phyloP scores from a whole-genome alignment of 2,797 vertebrate genomes.

The Ctenosaura bakeri region DNA sequence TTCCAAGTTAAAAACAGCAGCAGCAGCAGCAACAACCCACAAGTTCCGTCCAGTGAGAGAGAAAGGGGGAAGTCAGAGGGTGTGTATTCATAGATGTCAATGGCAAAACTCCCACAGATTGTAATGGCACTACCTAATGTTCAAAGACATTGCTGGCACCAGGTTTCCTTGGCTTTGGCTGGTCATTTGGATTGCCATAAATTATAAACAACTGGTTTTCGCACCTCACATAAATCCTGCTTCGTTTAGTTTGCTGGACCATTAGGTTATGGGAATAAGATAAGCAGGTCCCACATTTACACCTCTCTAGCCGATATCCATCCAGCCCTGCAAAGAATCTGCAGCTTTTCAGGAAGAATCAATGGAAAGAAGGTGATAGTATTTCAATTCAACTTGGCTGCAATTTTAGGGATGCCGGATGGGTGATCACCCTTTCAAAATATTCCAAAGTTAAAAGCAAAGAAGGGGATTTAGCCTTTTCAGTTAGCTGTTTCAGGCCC shows the following conservation, averaged over 20 bases:
- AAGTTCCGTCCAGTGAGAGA: not conserved
- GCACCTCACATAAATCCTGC: slow-evolving; percentile 87
- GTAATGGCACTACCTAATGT: not conserved
- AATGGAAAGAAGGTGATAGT: not conserved
- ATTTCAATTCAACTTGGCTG: not conserved
- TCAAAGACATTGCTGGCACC: slow-evolving; percentile 62
- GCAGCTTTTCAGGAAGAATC: not conserved
- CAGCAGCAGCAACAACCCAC: not conserved
- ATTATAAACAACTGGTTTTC: slow-evolving; percentile 92
- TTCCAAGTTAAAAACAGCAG: not conserved
- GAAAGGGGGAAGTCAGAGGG: not conserved
- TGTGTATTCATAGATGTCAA: not conserved
- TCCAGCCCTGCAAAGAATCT: not conserved
- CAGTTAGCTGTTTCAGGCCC: not conserved
- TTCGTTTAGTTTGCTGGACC: slow-evolving; percentile 74
- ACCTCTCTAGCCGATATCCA: not conserved
- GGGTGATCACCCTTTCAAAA: not conserved
- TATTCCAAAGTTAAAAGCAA: not conserved
- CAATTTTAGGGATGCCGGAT: not conserved
- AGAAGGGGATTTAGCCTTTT: too few relatives aligned
- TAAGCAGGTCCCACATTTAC: slow-evolving; percentile 55
- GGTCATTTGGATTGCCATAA: slow-evolving; percentile 92
- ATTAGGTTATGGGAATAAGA: not conserved
- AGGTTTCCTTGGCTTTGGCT: slow-evolving; percentile 66
- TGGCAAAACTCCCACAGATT: not conserved